These are phyloP conservation scores for Bombus ignitus DNA, from an alignment of 1,140 invertebrate genomes.

Conservation along the genomic window DNA sequence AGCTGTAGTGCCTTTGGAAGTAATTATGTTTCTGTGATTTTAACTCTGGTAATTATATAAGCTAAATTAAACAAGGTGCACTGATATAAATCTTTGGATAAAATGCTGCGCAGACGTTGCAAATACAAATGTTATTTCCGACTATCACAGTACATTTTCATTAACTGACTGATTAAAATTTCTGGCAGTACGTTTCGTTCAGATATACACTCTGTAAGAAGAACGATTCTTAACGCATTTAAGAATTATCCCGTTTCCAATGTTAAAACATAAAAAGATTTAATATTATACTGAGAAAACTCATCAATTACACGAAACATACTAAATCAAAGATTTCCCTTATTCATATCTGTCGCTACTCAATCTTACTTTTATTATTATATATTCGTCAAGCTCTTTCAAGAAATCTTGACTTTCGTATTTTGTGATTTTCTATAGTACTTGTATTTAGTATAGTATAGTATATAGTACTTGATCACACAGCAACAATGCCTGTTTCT, in stretches of 20 bases:
- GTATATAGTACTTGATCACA: background rate
- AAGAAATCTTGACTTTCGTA: background rate
- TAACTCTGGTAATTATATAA: background rate
- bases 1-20: background rate
- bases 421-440: too few species aligned
- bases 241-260: background rate
- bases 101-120: background rate
- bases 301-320: background rate
- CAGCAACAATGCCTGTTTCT: background rate
- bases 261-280: background rate
- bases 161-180: background rate
- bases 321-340: background rate
- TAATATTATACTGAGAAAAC: background rate
- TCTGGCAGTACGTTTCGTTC: background rate
- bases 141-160: background rate
- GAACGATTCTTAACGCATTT: background rate
- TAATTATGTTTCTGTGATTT: background rate
- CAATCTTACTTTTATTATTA: background rate
- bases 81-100: background rate
- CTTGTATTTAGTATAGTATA: background rate
- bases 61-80: background rate
- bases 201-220: background rate
- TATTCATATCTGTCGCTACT: background rate
- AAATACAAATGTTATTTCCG: background rate
- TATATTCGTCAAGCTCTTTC: background rate